These are phyloP conservation scores for Acanthis flammea DNA, from an alignment of 2,797 vertebrate genomes.

Conservation along the genomic window DNA sequence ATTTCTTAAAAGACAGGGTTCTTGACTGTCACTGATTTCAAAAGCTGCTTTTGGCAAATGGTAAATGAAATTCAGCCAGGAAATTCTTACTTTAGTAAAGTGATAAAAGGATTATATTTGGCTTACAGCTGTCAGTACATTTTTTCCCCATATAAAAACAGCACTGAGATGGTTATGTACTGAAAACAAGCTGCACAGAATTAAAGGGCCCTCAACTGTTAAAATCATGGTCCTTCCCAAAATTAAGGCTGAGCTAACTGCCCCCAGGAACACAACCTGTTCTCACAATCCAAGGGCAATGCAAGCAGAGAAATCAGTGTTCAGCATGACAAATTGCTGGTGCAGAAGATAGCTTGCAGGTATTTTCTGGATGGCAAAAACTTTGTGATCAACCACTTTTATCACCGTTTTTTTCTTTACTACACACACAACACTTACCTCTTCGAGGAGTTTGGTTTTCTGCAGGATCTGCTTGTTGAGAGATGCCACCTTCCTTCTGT, in stretches of 20 bases:
- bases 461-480: constrained; percentile 91
- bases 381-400: background rate
- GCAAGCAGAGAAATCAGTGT: background rate
- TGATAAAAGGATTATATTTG: constrained; percentile 12
- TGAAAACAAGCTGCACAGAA: background rate
- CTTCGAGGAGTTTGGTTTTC: constrained; percentile 84
- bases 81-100: background rate
- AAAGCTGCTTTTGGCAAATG: background rate
- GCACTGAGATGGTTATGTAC: background rate
- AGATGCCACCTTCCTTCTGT: constrained; percentile 83
- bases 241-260: background rate
- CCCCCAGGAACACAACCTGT: background rate
- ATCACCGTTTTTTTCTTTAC: background rate
- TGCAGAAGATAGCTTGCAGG: background rate
- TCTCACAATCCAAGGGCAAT: background rate
- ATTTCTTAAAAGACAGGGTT: background rate
- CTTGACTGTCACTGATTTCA: background rate
- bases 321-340: background rate
- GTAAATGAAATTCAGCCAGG: background rate
- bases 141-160: background rate
- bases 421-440: constrained; percentile 73
- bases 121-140: background rate
- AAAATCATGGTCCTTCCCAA: background rate
- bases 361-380: background rate
- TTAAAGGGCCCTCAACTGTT: background rate